Conservation (phyloP, 2,113 vertebrate species). For the Puffinus mauretanicus region DNA sequence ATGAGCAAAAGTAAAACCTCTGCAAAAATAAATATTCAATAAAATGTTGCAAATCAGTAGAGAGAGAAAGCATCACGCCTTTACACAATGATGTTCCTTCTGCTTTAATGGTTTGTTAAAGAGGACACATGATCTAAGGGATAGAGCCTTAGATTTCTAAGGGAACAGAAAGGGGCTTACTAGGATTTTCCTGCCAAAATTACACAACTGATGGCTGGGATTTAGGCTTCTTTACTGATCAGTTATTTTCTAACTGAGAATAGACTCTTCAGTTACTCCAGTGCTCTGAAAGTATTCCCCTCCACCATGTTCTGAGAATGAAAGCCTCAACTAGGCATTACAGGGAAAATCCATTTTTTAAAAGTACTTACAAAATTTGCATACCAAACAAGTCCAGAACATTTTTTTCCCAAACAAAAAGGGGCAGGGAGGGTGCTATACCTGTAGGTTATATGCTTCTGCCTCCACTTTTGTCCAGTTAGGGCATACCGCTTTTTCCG, state of each 20-base stretch:
- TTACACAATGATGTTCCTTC: not conserved
- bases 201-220: not conserved
- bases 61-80: not conserved
- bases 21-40: not conserved
- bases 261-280: not conserved
- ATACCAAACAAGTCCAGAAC: not conserved
- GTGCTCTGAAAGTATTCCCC: not conserved
- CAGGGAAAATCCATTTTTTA: not conserved
- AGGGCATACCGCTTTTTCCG: conserved; percentile 96
- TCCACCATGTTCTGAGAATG: not conserved
- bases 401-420: not conserved
- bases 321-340: not conserved
- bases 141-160: not conserved
- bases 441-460: conserved; percentile 98
- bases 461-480: conserved; percentile 96
- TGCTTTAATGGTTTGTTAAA: not conserved
- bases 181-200: not conserved
- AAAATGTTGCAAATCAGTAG: not conserved
- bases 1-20: not conserved
- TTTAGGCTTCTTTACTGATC: not conserved
- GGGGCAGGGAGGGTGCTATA: conserved; percentile 25
- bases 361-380: not conserved
- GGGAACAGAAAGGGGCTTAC: not conserved
- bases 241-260: not conserved
- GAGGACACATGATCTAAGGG: not conserved